Conservation (phyloP, 2,113 vertebrate species). For the Bombycilla garrulus region DNA sequence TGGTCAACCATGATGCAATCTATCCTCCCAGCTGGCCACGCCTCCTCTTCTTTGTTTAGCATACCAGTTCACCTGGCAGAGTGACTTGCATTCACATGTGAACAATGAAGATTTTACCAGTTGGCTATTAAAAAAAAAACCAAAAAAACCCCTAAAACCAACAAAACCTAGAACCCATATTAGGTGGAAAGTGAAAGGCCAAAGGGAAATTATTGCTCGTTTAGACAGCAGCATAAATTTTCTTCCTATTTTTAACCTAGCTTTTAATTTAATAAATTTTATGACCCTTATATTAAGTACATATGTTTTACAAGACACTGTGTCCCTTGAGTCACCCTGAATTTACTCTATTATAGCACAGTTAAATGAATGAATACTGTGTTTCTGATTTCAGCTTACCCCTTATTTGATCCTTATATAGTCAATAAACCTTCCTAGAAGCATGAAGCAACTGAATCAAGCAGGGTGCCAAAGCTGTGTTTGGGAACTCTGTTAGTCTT, state of each 20-base stretch:
- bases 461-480: slow-evolving; percentile 24
- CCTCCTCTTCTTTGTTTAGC: not conserved
- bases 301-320: slow-evolving; percentile 96
- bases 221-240: slow-evolving; percentile 93
- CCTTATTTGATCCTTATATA: slow-evolving; percentile 71
- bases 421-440: slow-evolving; percentile 52
- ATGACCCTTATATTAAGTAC: slow-evolving; percentile 95
- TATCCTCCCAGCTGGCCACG: not conserved
- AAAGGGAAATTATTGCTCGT: slow-evolving; percentile 85
- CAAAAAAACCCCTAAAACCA: not conserved
- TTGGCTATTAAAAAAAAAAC: not conserved
- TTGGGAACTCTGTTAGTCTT: slow-evolving; percentile 15
- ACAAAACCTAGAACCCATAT: slow-evolving; percentile 50
- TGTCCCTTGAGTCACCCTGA: slow-evolving; percentile 93
- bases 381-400: slow-evolving; percentile 73
- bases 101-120: slow-evolving; percentile 59
- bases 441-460: slow-evolving; percentile 17
- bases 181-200: slow-evolving; percentile 74
- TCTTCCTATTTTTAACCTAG: slow-evolving; percentile 94
- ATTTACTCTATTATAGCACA: slow-evolving; percentile 76
- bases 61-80: not conserved
- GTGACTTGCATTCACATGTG: slow-evolving; percentile 28
- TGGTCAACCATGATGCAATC: not conserved
- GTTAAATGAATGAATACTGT: slow-evolving; percentile 78
- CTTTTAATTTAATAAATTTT: slow-evolving; percentile 99